Percentiles rank a stretch among this genome's conserved stretches.
phyloP scores from a whole-genome alignment of 2,888 invertebrate species.

The Carterocephalus palaemon region DNA sequence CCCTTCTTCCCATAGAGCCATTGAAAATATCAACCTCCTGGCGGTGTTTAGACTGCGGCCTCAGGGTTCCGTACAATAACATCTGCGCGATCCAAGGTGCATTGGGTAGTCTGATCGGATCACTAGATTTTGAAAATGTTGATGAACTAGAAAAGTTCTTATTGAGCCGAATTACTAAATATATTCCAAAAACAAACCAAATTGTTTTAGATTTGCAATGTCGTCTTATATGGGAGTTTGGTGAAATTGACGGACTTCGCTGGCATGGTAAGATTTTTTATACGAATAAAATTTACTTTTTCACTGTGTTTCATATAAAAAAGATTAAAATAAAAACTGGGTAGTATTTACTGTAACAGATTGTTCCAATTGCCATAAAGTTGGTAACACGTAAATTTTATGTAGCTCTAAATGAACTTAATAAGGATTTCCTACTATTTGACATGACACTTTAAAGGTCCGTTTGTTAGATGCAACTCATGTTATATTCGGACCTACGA shows the following conservation, averaged over 20 bases:
- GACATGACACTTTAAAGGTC: too few relatives aligned
- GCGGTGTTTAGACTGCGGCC: slow-evolving; percentile 78
- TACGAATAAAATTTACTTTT: slow-evolving; percentile 3
- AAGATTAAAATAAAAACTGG: too few relatives aligned
- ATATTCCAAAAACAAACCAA: slow-evolving; percentile 80
- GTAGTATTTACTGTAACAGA: too few relatives aligned
- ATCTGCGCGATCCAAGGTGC: slow-evolving; percentile 71
- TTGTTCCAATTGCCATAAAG: too few relatives aligned
- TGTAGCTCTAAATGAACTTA: slow-evolving; percentile 1
- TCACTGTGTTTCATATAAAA: slow-evolving; percentile 10
- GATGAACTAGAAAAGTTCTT: slow-evolving; percentile 78
- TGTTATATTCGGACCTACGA: too few relatives aligned
- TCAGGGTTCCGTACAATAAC: slow-evolving; percentile 69
- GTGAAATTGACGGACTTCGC: slow-evolving; percentile 73
- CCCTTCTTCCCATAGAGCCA: slow-evolving; percentile 78
- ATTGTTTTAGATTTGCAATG: slow-evolving; percentile 81
- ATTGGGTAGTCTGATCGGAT: slow-evolving; percentile 76
- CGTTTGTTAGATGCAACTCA: too few relatives aligned
- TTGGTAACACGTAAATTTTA: too few relatives aligned
- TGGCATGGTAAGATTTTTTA: slow-evolving; percentile 76
- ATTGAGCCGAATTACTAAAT: slow-evolving; percentile 67
- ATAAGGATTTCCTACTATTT: slow-evolving; percentile 3
- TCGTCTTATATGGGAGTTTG: slow-evolving; percentile 80
- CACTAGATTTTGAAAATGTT: slow-evolving; percentile 70
- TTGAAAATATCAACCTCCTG: slow-evolving; percentile 74